Base-by-base conservation (phyloP, 1,140 invertebrate genomes). In the Philopotamus ludificatus region DNA sequence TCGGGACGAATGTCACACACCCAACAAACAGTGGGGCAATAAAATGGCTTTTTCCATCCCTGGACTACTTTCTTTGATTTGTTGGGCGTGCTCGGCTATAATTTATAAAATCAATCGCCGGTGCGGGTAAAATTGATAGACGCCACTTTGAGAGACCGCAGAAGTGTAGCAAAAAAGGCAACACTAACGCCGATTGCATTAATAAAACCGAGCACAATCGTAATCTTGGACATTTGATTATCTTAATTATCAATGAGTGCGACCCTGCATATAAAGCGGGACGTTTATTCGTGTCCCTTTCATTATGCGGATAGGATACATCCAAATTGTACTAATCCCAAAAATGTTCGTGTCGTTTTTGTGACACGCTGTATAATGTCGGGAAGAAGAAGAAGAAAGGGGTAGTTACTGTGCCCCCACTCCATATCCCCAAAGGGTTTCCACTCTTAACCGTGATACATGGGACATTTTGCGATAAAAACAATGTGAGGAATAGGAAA, bases 381-480 rank as follows among this genome's bases (percentile, higher is more conserved):
- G 22, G 50, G 50, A 12, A 25, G 50, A 25, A 10, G 22, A 7
- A 7, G n/a, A 7, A 53, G 50, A 53, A 23, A 15, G 22, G 22
- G 22, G 21, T 49, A 18, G 3, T 49, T 18, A 21, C 9, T 20
- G 47, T 49, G 15, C 50, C 28, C 50, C 23, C 28, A 53, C 28
- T 53, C 28, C n/a, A 21, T 53, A 25, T 53, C 47, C 15, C 21
- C 15, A 21, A 50, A 50, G 7, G 47, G 16, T 50, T 50, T 20
- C n/a, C 53, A 15, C n/a, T 15, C 28, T 26, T 55, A 55, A 34
- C 53, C 28, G 53, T 55, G 53, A 55, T 55, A 55, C 53, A 55
- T 55, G 28, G 54, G 54, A 57, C 54, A 57, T 22, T 57, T 57
- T 42, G 54, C 54, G 54, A 57, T 57, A 57, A 57, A 28, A 21